Evolutionary conservation across 2,888 invertebrate genomes (phyloP), one percentile per base, ranked within the genome.

Genomic region (Hyppa rectilinea): DNA sequence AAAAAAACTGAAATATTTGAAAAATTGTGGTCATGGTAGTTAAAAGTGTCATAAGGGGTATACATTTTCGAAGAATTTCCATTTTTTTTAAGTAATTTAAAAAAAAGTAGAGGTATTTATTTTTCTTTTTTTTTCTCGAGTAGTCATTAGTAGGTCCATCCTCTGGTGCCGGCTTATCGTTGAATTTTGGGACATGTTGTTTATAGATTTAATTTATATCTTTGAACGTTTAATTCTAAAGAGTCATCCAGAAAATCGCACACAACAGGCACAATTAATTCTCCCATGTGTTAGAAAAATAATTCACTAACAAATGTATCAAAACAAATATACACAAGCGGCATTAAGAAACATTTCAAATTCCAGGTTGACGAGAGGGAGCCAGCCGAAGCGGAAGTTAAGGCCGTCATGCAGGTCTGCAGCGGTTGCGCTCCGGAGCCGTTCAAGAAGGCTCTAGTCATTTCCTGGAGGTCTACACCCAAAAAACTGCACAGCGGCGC

Each of bases 321-420:
- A n/a, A n/a, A n/a, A n/a, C 38, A 1, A 12, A 31, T 38, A 20
- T 9, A 9, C 4, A 20, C 7, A 29, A 63, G 45, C 2, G 36
- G 29, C 10, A 14, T 23, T 43, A 14, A 9, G 1, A 12, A 7
- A 17, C 6, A 23, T 49, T 40, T 36, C 43, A 62, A 93, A 81
- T 92, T 95, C 5, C 94, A 97, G 92, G 96, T 96, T 61, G 97
- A 98, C 73, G 98, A 98, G 85, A 96, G 97, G 52, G 98, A 98
- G 85, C 98, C 98, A 0, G 98, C 98, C 0, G 98, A 98, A 90
- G 98, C 97, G 40, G 98, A 98, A 91, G 98, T 98, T 0, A 97
- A 96, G 83, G 97, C 97, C 14, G 98, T 98, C 0, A 97, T 98
- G 97, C 96, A 97, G 82, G 94, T 98, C 2, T 98, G 98, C 91